Percentiles rank a stretch among this genome's conserved stretches.
phyloP scores from a whole-genome alignment of 2,797 vertebrate genomes.

The Melanogrammus aeglefinus region DNA sequence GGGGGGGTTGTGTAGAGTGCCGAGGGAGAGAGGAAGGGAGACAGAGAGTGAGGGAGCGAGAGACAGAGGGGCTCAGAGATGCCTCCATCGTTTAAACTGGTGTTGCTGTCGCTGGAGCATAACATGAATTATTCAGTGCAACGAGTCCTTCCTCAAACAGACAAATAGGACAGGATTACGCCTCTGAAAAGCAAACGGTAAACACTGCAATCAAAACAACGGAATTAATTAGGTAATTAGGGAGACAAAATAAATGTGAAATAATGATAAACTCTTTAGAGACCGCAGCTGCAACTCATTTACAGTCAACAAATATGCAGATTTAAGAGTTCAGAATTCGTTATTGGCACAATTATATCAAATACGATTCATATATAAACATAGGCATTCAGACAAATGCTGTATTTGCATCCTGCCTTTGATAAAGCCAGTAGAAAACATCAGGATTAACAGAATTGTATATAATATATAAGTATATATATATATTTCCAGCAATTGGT shows the following conservation, averaged over 20 bases:
- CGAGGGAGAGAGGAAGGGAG: slow-evolving; percentile 7
- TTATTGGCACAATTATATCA: slow-evolving; percentile 44
- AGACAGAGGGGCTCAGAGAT: slow-evolving; percentile 63
- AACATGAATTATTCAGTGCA: slow-evolving; percentile 80
- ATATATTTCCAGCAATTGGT: not conserved
- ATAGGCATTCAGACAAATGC: not conserved
- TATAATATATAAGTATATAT: not conserved
- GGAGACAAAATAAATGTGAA: slow-evolving; percentile 84
- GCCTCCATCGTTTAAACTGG: slow-evolving; percentile 78
- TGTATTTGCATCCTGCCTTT: not conserved
- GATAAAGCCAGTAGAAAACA: not conserved
- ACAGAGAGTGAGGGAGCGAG: slow-evolving; percentile 13
- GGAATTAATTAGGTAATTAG: slow-evolving; percentile 85
- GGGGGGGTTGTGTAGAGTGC: not conserved
- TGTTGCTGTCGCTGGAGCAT: slow-evolving; percentile 69
- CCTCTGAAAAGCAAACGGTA: slow-evolving; percentile 79
- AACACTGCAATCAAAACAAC: slow-evolving; percentile 85
- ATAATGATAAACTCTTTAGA: slow-evolving; percentile 79
- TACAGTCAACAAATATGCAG: slow-evolving; percentile 73
- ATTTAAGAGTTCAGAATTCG: slow-evolving; percentile 69
- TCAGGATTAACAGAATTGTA: not conserved
- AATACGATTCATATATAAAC: not conserved
- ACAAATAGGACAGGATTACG: slow-evolving; percentile 82
- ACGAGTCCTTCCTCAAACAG: slow-evolving; percentile 81
- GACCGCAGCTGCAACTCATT: slow-evolving; percentile 71